Conservation (phyloP, 2,888 invertebrate genomes). For the Agonopterix subpropinquella region DNA sequence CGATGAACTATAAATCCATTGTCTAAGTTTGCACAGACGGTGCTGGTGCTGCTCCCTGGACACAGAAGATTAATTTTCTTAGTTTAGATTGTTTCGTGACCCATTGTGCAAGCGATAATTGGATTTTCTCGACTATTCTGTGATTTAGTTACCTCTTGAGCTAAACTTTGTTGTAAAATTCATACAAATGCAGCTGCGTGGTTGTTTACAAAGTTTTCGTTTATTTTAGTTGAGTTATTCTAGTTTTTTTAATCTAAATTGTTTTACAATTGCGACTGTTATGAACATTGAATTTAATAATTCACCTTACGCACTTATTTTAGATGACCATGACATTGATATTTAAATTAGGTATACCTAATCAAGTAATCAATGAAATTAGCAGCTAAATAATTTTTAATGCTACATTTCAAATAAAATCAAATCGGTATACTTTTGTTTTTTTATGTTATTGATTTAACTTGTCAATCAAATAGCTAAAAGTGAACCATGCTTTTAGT, state of each 20-base stretch:
- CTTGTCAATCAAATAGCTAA: too few relatives aligned
- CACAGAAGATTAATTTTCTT: slow-evolving; percentile 76
- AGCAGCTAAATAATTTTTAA: too few relatives aligned
- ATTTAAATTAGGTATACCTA: too few relatives aligned
- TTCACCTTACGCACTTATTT: too few relatives aligned
- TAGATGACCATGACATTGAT: too few relatives aligned
- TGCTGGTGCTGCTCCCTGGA: slow-evolving; percentile 67
- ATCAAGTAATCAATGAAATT: too few relatives aligned
- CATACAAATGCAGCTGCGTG: slow-evolving; percentile 14
- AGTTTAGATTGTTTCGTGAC: slow-evolving; percentile 76
- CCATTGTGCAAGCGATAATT: slow-evolving; percentile 74
- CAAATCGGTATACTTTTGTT: too few relatives aligned
- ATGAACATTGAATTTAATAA: too few relatives aligned
- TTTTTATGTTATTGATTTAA: too few relatives aligned
- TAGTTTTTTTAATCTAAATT: not conserved
- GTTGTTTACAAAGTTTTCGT: too few relatives aligned
- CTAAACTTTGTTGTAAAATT: slow-evolving; percentile 39
- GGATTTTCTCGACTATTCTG: slow-evolving; percentile 68
- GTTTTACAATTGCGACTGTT: not conserved
- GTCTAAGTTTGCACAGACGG: slow-evolving; percentile 73
- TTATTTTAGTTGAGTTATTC: not conserved
- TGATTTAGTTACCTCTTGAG: slow-evolving; percentile 68
- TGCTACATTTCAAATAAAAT: too few relatives aligned
- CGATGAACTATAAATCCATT: slow-evolving; percentile 75
- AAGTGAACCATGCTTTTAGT: too few relatives aligned